Base-by-base conservation (phyloP, 2,113 vertebrate genomes). In the Gasterosteus aculeatus region DNA sequence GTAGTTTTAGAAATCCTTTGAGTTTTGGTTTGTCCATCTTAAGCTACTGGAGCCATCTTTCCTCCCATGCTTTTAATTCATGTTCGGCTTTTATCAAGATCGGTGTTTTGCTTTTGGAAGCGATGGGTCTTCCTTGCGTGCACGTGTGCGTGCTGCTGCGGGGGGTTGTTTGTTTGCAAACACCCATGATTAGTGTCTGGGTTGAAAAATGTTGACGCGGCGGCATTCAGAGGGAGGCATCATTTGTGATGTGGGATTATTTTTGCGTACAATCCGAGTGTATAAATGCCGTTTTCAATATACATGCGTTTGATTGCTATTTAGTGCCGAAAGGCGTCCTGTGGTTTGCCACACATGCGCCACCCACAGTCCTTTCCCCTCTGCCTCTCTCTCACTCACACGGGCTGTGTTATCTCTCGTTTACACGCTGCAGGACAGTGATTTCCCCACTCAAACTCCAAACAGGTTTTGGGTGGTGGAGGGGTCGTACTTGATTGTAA, bases 401-500 rank as follows among this genome's bases (percentile, higher is more conserved):
- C 0, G 35, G 19, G 54, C 58, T 31, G 70, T 60, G 67, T 60
- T 72, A 80, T 85, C 75, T 88, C 29, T 81, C 46, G 47, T 78
- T 82, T 73, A 77, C 87, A 66, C 61, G 67, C 81, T 83, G 70
- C 68, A 69, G 77, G 80, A 87, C 78, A 72, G 71, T 75, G 87
- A 91, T 90, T 91, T 80, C 72, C 76, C 72, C 68, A 42, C 83
- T 81, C 78, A 67, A 72, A 80, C 84, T 72, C 58, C 33, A 78
- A 26, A 39, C 77, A 84, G 76, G 72, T 85, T 83, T 69, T 64
- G n/a, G 44, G 59, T 33, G 69, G 54, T 49, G 56, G 38, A 51
- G 79, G 80, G 86, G 88, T 89, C 78, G 56, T 73, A 70, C 81
- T 80, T 70, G 69, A 81, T 87, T 91, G 93, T 93, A 93, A 94